Evolutionary conservation across 2,113 vertebrate genomes (phyloP), one percentile per base, ranked within the genome.

Genomic region (Lophochroa leadbeateri): DNA sequence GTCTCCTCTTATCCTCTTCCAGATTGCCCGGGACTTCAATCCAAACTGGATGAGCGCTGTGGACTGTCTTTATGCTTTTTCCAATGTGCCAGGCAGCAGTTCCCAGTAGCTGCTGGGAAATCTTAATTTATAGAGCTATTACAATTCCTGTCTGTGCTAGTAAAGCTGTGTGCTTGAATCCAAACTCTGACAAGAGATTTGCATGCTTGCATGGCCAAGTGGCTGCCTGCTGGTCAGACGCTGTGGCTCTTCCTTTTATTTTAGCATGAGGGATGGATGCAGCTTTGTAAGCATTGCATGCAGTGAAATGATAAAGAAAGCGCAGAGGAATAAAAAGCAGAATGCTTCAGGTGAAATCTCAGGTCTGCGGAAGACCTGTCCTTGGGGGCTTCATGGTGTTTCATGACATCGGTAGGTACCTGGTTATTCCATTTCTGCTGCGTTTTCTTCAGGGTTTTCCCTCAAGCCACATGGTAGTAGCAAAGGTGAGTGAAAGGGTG

Each of bases 341-440:
- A 71, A 16, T 79, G 23, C 31, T 67, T 90, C 20, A 68, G 35
- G 6, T 82, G 47, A 65, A 58, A 52, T 75, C 65, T 82, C 37
- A n/a, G 25, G 27, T 58, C 24, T 2, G 1, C 46, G 72, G 13
- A 94, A 58, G 37, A 86, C 39, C 0, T 0, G 33, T 0, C 0
- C 46, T 17, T 52, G 6, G 23, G 13, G 12, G 5, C 33, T 87
- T 82, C 7, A 17, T 68, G 37, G 29, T 64, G 5, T 79, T n/a
- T 39, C 27, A 7, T 60, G 47, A 13, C 28, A 79, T 39, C 16
- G 55, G 5, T 15, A 82, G 27, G 16, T 85, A 55, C 16, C 43
- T 58, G 55, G 19, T 87, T 85, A 27, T 41, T 84, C 25, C 6
- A 25, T 64, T 92, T 63, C 37, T 86, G 47, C 29, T 82, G n/a